These are phyloP conservation scores for Patella pellucida DNA, from an alignment of 2,888 invertebrate genomes.

Conservation along the genomic window DNA sequence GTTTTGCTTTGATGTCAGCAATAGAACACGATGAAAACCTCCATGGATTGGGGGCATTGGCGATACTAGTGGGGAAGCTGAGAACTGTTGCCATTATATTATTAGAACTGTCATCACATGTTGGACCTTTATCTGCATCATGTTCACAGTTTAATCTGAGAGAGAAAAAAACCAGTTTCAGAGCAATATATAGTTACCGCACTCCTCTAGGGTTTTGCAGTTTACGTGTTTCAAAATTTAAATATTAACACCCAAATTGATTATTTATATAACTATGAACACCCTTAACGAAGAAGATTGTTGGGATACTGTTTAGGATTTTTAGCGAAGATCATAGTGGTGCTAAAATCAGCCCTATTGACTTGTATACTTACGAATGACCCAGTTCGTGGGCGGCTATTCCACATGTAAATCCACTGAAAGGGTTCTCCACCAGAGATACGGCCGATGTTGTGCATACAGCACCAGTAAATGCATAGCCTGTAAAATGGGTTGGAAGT, in stretches of 20 bases:
- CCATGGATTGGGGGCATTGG: conserved; percentile 33
- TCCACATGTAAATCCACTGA: conserved; percentile 21
- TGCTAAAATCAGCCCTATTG: not conserved
- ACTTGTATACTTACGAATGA: conserved; percentile 21
- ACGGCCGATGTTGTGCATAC: conserved; percentile 18
- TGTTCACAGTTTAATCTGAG: conserved; percentile 30
- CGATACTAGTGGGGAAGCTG: conserved; percentile 17
- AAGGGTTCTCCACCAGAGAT: conserved; percentile 24
- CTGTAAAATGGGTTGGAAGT: too few species aligned
- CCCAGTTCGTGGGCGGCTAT: conserved; percentile 29
- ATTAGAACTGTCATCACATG: conserved; percentile 28
- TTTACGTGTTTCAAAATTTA: too few species aligned
- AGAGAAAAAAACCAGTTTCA: not conserved
- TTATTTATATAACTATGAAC: too few species aligned
- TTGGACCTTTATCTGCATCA: conserved; percentile 14
- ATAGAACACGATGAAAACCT: conserved; percentile 35
- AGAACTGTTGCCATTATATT: conserved; percentile 35
- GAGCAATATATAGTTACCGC: too few species aligned
- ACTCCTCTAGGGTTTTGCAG: too few species aligned
- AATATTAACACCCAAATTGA: too few species aligned
- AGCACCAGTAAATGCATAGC: conserved; percentile 18
- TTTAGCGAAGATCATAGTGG: too few species aligned
- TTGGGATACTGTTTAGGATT: too few species aligned
- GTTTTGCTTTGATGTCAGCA: not conserved
- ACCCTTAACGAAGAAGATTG: too few species aligned